A percentile compares a stretch with the other conserved stretches of the same genome.
phyloP scores from a whole-genome alignment of 2,888 invertebrate genomes.

The Prosapia bicincta region DNA sequence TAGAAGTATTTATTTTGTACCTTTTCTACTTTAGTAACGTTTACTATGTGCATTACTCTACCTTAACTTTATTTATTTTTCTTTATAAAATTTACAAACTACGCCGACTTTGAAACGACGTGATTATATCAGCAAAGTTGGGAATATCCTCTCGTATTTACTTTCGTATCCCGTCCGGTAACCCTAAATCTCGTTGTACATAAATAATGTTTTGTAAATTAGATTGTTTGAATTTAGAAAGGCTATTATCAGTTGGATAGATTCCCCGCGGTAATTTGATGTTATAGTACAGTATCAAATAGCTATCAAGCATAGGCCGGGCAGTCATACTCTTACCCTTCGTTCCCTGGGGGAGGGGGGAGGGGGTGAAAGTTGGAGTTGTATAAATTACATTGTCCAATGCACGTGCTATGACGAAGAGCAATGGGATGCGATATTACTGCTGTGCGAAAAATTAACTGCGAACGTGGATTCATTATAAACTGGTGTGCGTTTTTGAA shows the following conservation, averaged over 20 bases:
- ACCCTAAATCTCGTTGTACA: neutral
- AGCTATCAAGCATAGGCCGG: neutral
- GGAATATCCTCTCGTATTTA: no score
- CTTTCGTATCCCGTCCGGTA: neutral
- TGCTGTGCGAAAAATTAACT: neutral
- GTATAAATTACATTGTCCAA: slow-evolving; percentile 2
- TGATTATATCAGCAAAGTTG: no score
- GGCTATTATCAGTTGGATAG: neutral
- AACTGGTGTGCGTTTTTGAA: neutral
- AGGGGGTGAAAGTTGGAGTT: neutral
- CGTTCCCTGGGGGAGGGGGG: neutral
- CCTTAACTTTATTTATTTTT: no score
- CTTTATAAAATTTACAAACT: no score
- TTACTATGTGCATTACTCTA: no score
- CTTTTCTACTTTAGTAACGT: no score
- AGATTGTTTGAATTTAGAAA: neutral
- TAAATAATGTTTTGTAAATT: neutral
- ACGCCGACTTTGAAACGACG: no score
- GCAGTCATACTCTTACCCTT: neutral
- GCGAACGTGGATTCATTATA: neutral
- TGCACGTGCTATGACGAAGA: neutral
- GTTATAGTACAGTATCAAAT: neutral
- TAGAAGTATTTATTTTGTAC: no score
- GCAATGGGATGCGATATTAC: neutral
- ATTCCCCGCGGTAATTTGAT: neutral